phyloP scores from a whole-genome alignment of 2,113 vertebrate genomes.

The Odontesthes bonariensis region DNA sequence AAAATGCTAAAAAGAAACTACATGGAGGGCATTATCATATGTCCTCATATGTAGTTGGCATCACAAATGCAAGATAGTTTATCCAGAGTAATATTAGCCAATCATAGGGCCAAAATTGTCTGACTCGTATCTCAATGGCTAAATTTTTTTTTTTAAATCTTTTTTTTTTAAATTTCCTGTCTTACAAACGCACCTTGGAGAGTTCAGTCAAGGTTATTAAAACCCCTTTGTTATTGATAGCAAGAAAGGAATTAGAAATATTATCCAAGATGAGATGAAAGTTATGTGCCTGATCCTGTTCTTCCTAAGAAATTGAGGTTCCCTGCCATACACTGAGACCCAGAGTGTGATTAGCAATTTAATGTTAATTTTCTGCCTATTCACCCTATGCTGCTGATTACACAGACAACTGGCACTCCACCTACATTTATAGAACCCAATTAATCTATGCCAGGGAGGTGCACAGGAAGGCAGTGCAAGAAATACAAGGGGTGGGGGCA shows the following conservation, averaged over 20 bases:
- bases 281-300: constrained; percentile 67
- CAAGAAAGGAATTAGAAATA: constrained; percentile 49
- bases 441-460: constrained; percentile 59
- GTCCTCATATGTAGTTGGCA: background rate
- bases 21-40: background rate
- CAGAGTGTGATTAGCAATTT: constrained; percentile 63
- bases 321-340: constrained; percentile 38
- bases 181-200: constrained; percentile 44
- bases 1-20: too few species aligned
- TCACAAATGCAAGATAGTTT: background rate
- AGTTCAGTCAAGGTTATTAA: constrained; percentile 62
- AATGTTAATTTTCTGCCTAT: constrained; percentile 66
- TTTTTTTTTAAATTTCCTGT: constrained; percentile 12
- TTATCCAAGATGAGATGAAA: constrained; percentile 60
- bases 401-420: constrained; percentile 57
- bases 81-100: constrained; percentile 10
- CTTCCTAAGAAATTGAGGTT: constrained; percentile 48
- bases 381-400: constrained; percentile 58
- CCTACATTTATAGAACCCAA: constrained; percentile 64
- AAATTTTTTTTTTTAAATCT: constrained; percentile 16
- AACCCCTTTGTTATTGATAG: constrained; percentile 55
- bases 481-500: background rate
- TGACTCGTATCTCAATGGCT: constrained; percentile 29
- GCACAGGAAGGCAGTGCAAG: constrained; percentile 38
- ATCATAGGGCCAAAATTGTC: constrained; percentile 12